Base-by-base conservation (phyloP, 2,888 invertebrate genomes). In the Volucella inanis region DNA sequence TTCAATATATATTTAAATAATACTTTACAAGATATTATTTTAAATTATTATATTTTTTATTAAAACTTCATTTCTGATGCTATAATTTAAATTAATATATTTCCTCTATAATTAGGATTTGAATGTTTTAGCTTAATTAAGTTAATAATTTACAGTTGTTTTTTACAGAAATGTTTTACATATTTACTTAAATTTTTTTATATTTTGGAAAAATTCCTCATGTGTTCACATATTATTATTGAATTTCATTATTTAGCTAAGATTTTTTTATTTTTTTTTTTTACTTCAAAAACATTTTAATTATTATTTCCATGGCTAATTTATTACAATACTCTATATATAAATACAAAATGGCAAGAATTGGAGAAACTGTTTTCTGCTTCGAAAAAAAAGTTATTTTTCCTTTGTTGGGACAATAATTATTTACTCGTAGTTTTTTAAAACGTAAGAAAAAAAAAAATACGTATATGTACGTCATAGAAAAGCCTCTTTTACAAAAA, bases 21-120 rank as follows among this genome's bases (percentile, higher is more conserved):
- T 81, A 85, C 84, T 81, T 85, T 85, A 85, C 80, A 85, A 85
- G 81, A 81, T 81, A 81, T 85, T 85, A 81, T 67, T 81, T 85
- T 75, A 59, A 22, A 55, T 77, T 70, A 14, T 38, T 45, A 52
- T 74, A 71, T 52, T 39, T 15, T 70, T 80, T 62, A 68, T 62
- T 62, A 68, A 68, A 22, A 57, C 70, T 70, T 62, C 54, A 71
- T 22, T 22, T 22, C 22, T 22, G 22, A 70, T 82, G 59, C 77
- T 78, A 82, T 74, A 82, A 81, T 82, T 86, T 86, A 74, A 82
- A 70, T 82, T 82, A 86, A 82, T 86, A 76, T 65, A 77, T 67
- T 74, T 85, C 62, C 82, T 86, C 76, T 81, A 62, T 67, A 81
- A 57, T 81, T 72, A 85, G 67, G 81, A 72, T 80, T 75, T 85